These are phyloP conservation scores for Flabesymbios commensalis DNA, from an alignment of 2,888 invertebrate genomes.

Conservation along the genomic window DNA sequence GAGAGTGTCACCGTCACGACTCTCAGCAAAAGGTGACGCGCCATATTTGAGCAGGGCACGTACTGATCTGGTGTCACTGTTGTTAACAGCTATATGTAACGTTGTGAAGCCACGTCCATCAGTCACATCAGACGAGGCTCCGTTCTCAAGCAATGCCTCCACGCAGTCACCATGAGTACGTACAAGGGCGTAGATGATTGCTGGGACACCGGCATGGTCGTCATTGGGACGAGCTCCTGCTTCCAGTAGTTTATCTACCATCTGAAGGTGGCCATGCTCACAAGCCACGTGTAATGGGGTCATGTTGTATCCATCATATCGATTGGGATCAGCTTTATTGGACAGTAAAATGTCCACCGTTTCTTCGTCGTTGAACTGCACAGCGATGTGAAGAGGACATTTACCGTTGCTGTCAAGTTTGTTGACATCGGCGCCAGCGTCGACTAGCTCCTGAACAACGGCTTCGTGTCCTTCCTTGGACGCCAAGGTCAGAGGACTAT, in stretches of 20 bases:
- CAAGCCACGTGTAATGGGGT: slow-evolving; percentile 32
- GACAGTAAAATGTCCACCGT: slow-evolving; percentile 31
- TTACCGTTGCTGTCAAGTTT: slow-evolving; percentile 30
- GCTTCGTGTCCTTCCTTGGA: slow-evolving; percentile 35
- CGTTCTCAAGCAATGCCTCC: slow-evolving; percentile 20
- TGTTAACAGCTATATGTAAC: slow-evolving; percentile 27
- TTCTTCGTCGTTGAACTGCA: slow-evolving; percentile 28
- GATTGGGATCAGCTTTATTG: slow-evolving; percentile 21
- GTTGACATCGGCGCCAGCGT: slow-evolving; percentile 32
- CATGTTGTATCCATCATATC: slow-evolving; percentile 17
- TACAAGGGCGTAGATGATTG: slow-evolving; percentile 23
- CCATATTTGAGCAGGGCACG: slow-evolving; percentile 16
- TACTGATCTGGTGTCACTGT: slow-evolving; percentile 16
- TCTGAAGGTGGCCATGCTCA: slow-evolving; percentile 23
- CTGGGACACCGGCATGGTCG: slow-evolving; percentile 2
- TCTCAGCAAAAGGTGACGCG: slow-evolving; percentile 5
- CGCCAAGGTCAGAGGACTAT: slow-evolving; percentile 33
- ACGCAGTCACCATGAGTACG: slow-evolving; percentile 22
- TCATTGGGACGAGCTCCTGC: slow-evolving; percentile 28
- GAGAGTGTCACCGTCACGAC: slow-evolving; percentile 13
- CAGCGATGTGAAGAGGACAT: slow-evolving; percentile 32
- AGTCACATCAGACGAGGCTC: slow-evolving; percentile 26
- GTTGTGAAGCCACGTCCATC: slow-evolving; percentile 21
- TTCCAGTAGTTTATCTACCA: slow-evolving; percentile 23
- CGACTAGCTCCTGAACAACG: slow-evolving; percentile 30